Evolutionary conservation across 2,888 invertebrate species (phyloP).

Genomic region (Baronia brevicornis): DNA sequence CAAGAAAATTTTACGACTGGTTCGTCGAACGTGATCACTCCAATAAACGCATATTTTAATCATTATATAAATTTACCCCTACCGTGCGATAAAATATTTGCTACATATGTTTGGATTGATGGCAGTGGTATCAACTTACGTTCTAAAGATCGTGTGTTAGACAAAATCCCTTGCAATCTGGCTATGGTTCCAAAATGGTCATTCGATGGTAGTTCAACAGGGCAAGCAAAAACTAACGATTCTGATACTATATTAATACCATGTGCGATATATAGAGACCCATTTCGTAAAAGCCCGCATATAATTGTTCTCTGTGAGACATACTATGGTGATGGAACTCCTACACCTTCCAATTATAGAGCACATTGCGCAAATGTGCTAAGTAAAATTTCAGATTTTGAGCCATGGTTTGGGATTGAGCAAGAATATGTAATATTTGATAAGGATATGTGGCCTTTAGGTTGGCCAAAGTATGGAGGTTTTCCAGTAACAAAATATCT

Average conservation of each 20-base stretch:
- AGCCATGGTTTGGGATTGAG: slow-evolving; percentile 94
- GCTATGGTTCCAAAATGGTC: slow-evolving; percentile 85
- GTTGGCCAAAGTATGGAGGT: slow-evolving; percentile 94
- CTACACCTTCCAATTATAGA: slow-evolving; percentile 84
- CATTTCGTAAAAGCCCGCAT: slow-evolving; percentile 90
- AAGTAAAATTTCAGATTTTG: slow-evolving; percentile 69
- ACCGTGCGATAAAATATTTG: slow-evolving; percentile 75
- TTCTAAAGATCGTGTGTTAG: slow-evolving; percentile 80
- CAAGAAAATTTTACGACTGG: slow-evolving; percentile 33
- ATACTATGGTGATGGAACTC: slow-evolving; percentile 81
- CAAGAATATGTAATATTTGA: slow-evolving; percentile 93
- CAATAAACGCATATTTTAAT: slow-evolving; percentile 36
- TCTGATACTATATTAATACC: slow-evolving; percentile 93
- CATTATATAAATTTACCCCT: slow-evolving; percentile 62
- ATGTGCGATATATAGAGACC: slow-evolving; percentile 92
- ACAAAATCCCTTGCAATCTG: slow-evolving; percentile 73
- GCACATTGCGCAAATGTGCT: slow-evolving; percentile 77
- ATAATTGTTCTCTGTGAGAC: slow-evolving; percentile 92
- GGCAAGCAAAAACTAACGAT: slow-evolving; percentile 86
- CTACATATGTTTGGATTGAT: slow-evolving; percentile 87
- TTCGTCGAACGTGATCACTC: slow-evolving; percentile 24
- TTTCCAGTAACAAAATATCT: slow-evolving; percentile 89
- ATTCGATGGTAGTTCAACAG: slow-evolving; percentile 95
- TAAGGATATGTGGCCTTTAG: slow-evolving; percentile 87
- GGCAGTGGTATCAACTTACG: slow-evolving; percentile 83